Conservation (phyloP, 2,888 invertebrate genomes). For the Ormyrus nitidulus region DNA sequence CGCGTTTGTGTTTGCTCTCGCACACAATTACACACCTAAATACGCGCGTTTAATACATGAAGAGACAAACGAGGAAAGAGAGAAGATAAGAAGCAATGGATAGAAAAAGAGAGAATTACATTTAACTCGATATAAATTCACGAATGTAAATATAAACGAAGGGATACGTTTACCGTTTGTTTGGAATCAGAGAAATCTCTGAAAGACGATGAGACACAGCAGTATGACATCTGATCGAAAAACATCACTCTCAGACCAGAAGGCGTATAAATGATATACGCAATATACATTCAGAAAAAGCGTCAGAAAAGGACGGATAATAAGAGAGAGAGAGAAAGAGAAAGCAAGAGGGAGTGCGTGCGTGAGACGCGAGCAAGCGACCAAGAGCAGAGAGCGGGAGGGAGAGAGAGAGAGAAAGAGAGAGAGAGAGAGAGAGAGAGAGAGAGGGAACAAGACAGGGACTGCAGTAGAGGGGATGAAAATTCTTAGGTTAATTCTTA, state of each 20-base stretch:
- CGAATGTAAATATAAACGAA: neutral
- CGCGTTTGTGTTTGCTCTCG: constrained; percentile 16
- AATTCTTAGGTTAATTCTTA: constrained; percentile 32
- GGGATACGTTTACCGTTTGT: neutral
- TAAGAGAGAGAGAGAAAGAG: constrained; percentile 7
- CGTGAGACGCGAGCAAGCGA: constrained; percentile 3
- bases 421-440: neutral
- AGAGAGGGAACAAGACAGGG: neutral
- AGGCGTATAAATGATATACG: constrained; percentile 7
- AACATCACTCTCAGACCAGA: constrained; percentile 10
- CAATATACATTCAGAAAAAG: neutral
- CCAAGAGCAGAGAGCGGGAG: constrained; percentile 7
- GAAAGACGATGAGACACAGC: neutral
- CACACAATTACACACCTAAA: neutral
- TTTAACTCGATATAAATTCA: neutral
- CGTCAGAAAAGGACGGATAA: constrained; percentile 4
- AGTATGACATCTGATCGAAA: neutral
- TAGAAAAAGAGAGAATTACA: neutral
- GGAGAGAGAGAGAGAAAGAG: constrained; percentile 20
- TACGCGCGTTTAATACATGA: neutral
- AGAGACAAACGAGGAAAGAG: constrained; percentile 2
- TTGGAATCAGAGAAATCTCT: neutral
- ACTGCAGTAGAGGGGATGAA: neutral
- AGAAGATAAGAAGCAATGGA: constrained; percentile 20
- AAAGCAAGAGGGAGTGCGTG: constrained; percentile 3